phyloP scores from a whole-genome alignment of 2,888 invertebrate species.

The Geophilus truncorum region DNA sequence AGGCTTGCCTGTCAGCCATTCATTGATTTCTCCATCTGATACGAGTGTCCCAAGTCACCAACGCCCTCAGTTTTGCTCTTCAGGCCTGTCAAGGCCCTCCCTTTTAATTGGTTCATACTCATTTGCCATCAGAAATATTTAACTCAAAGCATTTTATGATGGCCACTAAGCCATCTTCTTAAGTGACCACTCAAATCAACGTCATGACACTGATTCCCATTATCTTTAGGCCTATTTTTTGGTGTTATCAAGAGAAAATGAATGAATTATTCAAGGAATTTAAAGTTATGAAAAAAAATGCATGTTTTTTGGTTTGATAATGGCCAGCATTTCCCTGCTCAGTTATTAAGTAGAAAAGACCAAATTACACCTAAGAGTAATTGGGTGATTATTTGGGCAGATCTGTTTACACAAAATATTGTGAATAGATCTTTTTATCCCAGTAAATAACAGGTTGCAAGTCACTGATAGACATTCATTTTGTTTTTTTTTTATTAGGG shows the following conservation, averaged over 20 bases:
- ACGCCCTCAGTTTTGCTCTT: background rate
- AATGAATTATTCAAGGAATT: background rate
- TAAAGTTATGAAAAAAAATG: background rate
- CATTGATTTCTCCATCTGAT: conserved; percentile 17
- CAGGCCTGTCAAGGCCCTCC: conserved; percentile 1
- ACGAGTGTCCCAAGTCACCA: background rate
- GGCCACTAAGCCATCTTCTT: no score
- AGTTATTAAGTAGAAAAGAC: background rate
- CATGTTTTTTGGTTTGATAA: background rate
- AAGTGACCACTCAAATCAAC: background rate
- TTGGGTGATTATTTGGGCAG: conserved; percentile 1
- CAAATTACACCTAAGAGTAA: background rate
- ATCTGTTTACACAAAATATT: conserved; percentile 1
- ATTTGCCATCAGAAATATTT: conserved; percentile 3
- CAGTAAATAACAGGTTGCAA: background rate
- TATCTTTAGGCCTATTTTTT: no score
- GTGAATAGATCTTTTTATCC: background rate
- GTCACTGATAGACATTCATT: background rate
- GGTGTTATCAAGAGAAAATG: background rate
- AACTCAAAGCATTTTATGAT: conserved; percentile 1
- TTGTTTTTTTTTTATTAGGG: background rate
- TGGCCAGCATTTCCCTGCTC: background rate
- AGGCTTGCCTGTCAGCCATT: conserved; percentile 2
- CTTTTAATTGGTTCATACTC: background rate
- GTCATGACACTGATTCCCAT: no score